These are phyloP conservation scores for Saimiri boliviensis DNA, from an alignment of 2,113 vertebrate species.

Conservation along the genomic window DNA sequence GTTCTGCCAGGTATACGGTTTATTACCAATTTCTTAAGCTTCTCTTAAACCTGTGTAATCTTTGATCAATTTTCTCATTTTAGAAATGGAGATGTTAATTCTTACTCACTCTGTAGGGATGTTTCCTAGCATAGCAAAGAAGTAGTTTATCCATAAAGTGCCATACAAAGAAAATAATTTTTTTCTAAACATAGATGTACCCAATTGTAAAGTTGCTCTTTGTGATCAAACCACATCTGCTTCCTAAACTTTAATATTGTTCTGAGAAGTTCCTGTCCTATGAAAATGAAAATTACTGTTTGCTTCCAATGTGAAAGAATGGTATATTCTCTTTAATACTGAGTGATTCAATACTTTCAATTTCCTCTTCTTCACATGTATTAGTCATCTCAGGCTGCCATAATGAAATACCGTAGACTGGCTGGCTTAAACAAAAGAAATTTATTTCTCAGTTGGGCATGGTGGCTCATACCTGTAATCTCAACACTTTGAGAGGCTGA, in stretches of 20 bases:
- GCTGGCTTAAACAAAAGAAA: neutral
- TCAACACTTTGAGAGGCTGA: too few relatives aligned
- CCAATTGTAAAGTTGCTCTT: neutral
- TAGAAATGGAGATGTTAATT: neutral
- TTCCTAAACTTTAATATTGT: neutral
- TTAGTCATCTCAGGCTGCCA: neutral
- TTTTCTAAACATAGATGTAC: neutral
- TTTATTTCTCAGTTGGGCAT: neutral
- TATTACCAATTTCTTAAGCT: neutral
- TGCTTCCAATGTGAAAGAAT: neutral
- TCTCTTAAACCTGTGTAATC: neutral
- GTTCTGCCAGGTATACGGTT: neutral
- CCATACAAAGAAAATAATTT: neutral
- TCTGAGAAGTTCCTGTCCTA: neutral
- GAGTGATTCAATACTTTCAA: neutral
- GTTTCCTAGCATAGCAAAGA: neutral
- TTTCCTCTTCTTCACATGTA: neutral
- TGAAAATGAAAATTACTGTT: constrained; percentile 1
- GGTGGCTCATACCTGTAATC: too few relatives aligned
- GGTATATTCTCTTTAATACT: neutral
- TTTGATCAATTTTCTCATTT: neutral
- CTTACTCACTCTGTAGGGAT: neutral
- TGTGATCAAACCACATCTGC: neutral
- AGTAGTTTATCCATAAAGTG: neutral
- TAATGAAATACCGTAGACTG: neutral